Evolutionary conservation across 2,113 vertebrate genomes (phyloP).

Genomic region (Hydrolagus affinis): DNA sequence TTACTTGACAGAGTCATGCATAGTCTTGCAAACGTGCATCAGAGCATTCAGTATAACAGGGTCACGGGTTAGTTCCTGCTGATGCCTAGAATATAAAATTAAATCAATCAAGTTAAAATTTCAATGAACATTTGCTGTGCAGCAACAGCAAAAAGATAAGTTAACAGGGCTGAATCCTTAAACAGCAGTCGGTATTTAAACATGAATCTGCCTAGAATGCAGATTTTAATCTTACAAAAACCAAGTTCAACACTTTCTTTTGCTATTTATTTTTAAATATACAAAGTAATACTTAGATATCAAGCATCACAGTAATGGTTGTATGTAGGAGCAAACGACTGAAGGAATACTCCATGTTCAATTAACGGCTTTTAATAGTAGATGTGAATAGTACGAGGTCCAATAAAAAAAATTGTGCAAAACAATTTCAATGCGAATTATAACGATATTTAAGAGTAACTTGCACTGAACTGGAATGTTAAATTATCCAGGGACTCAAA

Average conservation of each 20-base stretch:
- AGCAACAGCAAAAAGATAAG: background rate
- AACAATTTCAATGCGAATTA: background rate
- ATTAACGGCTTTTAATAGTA: too few species aligned
- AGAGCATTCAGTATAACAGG: conserved; percentile 94
- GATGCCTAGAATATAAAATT: conserved; percentile 61
- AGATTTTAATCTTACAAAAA: too few species aligned
- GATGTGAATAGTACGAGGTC: too few species aligned
- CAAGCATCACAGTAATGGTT: too few species aligned
- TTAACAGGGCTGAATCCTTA: background rate
- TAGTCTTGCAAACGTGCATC: conserved; percentile 89
- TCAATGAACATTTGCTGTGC: background rate
- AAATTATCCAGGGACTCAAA: background rate
- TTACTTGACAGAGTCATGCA: conserved; percentile 98
- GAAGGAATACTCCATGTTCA: too few species aligned
- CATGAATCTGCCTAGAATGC: too few species aligned
- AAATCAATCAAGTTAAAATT: background rate
- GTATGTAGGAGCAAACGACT: too few species aligned
- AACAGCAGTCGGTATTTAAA: background rate
- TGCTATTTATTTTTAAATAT: too few species aligned
- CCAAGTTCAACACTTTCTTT: too few species aligned
- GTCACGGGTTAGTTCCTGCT: conserved; percentile 83
- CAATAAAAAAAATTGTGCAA: too few species aligned
- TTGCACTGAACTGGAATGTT: background rate
- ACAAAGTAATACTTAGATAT: too few species aligned
- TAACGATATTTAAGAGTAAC: background rate